phyloP scores from a whole-genome alignment of 2,113 vertebrate genomes.

The Lampris megalopsis region DNA sequence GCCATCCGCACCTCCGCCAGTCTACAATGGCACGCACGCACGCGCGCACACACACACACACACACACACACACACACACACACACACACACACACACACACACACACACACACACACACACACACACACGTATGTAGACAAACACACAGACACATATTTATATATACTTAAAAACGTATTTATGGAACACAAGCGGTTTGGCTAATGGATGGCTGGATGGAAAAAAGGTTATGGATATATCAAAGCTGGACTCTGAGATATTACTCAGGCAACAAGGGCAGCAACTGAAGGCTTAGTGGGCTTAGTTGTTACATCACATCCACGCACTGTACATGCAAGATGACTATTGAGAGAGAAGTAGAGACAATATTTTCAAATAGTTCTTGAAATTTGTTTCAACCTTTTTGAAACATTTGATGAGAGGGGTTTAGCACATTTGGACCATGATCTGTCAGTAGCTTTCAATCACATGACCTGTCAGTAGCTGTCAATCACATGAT shows the following conservation, averaged over 20 bases:
- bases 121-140: no score
- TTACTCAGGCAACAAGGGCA: constrained; percentile 13
- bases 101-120: neutral
- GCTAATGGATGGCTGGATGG: no score
- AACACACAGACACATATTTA: no score
- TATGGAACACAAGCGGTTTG: no score
- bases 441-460: no score
- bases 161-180: no score
- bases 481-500: no score
- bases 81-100: neutral
- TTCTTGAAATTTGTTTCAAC: no score
- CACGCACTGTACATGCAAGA: constrained; percentile 3
- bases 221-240: constrained; percentile 3
- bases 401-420: no score
- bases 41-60: constrained; percentile 31
- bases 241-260: neutral
- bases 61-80: neutral
- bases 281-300: neutral
- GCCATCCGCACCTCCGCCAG: constrained; percentile 68
- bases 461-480: no score
- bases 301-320: constrained; percentile 13
- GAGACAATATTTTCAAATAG: no score
- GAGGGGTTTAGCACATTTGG: no score
- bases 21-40: constrained; percentile 58
- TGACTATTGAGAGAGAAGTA: neutral